Evolutionary conservation across 2,888 invertebrate species (phyloP).

Genomic region (Brenthis ino): DNA sequence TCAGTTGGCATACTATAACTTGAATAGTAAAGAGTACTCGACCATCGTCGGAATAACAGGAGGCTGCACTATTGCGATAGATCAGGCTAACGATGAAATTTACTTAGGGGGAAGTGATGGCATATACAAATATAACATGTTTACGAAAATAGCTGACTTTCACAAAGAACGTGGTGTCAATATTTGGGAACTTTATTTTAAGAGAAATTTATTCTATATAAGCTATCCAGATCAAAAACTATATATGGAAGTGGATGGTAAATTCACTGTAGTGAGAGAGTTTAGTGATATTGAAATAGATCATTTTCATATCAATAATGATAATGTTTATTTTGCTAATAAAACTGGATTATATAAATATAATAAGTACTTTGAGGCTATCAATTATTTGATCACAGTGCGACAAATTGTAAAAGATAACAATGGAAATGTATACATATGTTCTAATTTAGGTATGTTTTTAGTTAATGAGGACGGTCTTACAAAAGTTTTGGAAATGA

Average conservation of each 20-base stretch:
- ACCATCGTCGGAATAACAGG: conserved; percentile 59
- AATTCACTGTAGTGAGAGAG: conserved; percentile 58
- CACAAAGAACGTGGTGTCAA: conserved; percentile 61
- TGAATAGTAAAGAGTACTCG: conserved; percentile 54
- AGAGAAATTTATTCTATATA: conserved; percentile 61
- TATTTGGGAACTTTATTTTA: conserved; percentile 60
- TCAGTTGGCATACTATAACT: conserved; percentile 54
- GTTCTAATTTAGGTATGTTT: conserved; percentile 59
- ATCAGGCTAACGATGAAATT: conserved; percentile 56
- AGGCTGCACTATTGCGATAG: conserved; percentile 62
- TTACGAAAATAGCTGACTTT: conserved; percentile 57
- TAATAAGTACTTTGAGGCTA: conserved; percentile 44
- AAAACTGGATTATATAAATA: conserved; percentile 60
- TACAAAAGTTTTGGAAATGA: conserved; percentile 52
- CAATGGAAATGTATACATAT: conserved; percentile 56
- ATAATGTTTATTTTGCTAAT: conserved; percentile 55
- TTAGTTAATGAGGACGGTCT: conserved; percentile 42
- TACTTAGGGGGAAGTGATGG: conserved; percentile 67
- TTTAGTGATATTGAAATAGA: conserved; percentile 62
- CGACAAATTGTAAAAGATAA: conserved; percentile 65
- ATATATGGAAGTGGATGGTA: conserved; percentile 57
- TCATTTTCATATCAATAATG: conserved; percentile 52
- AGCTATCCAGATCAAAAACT: conserved; percentile 64
- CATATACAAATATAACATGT: conserved; percentile 63
- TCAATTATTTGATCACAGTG: conserved; percentile 55